A percentile compares a stretch with the other conserved stretches of the same genome.
Conservation (phyloP, 2,797 vertebrate genomes). For the Acropternis orthonyx region DNA sequence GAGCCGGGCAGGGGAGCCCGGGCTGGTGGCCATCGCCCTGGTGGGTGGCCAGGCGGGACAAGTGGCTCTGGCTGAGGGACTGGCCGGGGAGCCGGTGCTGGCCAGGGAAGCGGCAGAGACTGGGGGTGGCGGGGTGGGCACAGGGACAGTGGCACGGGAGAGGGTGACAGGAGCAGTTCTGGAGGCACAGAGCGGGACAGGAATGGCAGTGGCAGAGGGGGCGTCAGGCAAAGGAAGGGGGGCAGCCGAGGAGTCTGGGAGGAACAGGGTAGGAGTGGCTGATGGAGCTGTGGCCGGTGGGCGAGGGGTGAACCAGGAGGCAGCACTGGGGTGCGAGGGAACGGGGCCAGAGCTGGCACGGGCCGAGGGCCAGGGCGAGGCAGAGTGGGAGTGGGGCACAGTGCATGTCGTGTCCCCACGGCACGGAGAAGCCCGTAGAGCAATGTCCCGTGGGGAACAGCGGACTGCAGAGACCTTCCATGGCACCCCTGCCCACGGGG, state of each 20-base stretch:
- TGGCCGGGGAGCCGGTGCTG: too few species aligned
- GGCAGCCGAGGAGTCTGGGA: rapidly evolving
- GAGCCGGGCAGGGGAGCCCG: rapidly evolving
- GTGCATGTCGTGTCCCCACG: rapidly evolving
- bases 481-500: rapidly evolving
- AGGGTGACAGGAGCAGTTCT: rapidly evolving
- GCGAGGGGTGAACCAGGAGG: background rate
- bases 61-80: background rate
- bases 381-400: rapidly evolving
- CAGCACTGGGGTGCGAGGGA: background rate
- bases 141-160: rapidly evolving
- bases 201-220: background rate
- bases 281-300: rapidly evolving
- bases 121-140: rapidly evolving
- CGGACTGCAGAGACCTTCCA: background rate
- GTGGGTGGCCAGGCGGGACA: rapidly evolving
- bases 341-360: rapidly evolving
- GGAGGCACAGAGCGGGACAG: background rate
- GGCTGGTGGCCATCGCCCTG: background rate
- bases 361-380: rapidly evolving
- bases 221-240: rapidly evolving
- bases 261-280: background rate
- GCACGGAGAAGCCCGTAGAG: rapidly evolving
- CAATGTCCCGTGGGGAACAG: rapidly evolving
- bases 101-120: rapidly evolving